These are phyloP conservation scores for Apogon hyalosoma DNA, from an alignment of 2,797 vertebrate genomes.

Conservation along the genomic window DNA sequence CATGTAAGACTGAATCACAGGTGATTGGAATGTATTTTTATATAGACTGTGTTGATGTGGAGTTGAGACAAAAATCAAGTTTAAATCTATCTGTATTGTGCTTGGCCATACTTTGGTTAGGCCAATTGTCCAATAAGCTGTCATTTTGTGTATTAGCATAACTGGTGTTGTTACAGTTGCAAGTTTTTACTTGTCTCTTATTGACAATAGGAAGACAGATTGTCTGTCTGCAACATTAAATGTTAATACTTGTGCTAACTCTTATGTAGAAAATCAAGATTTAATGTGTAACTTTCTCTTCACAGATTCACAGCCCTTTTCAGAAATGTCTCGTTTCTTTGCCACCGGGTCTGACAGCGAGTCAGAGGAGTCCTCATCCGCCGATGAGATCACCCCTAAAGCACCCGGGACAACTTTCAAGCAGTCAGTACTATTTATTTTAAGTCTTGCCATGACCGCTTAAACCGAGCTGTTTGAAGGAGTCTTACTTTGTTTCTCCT, in stretches of 20 bases:
- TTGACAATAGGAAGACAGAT: no score
- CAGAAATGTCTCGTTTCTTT: slow-evolving; percentile 92
- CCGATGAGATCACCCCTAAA: slow-evolving; percentile 89
- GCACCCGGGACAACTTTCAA: slow-evolving; percentile 88
- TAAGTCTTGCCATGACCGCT: neutral
- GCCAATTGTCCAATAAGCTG: no score
- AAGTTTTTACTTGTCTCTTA: neutral
- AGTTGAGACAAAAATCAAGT: no score
- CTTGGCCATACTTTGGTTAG: neutral
- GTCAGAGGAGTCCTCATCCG: slow-evolving; percentile 91
- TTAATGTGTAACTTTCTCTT: neutral
- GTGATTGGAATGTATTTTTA: no score
- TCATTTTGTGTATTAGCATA: neutral
- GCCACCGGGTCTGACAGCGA: slow-evolving; percentile 95
- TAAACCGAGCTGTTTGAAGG: neutral
- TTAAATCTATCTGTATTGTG: no score
- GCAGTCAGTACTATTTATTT: slow-evolving; percentile 83
- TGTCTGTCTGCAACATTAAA: neutral
- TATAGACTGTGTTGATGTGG: no score
- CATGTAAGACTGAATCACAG: no score
- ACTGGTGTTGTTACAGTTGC: no score
- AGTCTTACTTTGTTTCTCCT: neutral
- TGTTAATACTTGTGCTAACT: neutral
- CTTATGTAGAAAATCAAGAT: neutral
- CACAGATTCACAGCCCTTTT: slow-evolving; percentile 56